These are phyloP conservation scores for Hypanus sabinus DNA, from an alignment of 2,113 vertebrate genomes.

Conservation along the genomic window DNA sequence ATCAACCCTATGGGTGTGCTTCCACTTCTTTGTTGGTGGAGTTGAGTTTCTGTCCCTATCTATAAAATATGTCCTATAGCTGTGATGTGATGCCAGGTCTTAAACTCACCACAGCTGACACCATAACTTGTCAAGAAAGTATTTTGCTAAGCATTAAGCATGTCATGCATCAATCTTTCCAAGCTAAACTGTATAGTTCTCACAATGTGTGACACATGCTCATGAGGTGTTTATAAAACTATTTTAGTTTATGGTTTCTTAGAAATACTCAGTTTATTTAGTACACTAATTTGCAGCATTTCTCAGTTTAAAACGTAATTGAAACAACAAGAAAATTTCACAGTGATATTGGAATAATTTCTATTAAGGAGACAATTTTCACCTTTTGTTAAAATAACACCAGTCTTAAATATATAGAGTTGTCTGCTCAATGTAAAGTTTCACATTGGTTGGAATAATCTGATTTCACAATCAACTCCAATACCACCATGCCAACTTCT, in stretches of 20 bases:
- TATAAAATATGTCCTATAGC: not conserved
- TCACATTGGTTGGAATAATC: not conserved
- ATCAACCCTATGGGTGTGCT: not conserved
- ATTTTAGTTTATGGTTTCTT: slow-evolving; percentile 22
- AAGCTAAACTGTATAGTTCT: not conserved
- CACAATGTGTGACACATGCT: not conserved
- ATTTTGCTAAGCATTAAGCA: slow-evolving; percentile 12
- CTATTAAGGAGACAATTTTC: not conserved
- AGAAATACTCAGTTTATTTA: not conserved
- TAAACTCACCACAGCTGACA: slow-evolving; percentile 9
- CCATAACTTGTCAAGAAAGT: not conserved
- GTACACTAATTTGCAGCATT: not conserved
- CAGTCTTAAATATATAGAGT: not conserved
- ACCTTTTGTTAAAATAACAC: not conserved
- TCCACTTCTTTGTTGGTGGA: not conserved
- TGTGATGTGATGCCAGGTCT: slow-evolving; percentile 28
- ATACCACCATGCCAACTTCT: not conserved
- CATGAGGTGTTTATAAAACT: not conserved
- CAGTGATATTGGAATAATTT: not conserved
- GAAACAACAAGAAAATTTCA: not conserved
- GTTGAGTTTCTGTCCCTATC: not conserved
- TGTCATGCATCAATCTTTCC: not conserved
- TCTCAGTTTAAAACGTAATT: not conserved
- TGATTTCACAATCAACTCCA: not conserved
- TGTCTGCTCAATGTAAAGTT: not conserved